phyloP scores from a whole-genome alignment of 2,113 vertebrate species.

The Cyrtonyx montezumae region DNA sequence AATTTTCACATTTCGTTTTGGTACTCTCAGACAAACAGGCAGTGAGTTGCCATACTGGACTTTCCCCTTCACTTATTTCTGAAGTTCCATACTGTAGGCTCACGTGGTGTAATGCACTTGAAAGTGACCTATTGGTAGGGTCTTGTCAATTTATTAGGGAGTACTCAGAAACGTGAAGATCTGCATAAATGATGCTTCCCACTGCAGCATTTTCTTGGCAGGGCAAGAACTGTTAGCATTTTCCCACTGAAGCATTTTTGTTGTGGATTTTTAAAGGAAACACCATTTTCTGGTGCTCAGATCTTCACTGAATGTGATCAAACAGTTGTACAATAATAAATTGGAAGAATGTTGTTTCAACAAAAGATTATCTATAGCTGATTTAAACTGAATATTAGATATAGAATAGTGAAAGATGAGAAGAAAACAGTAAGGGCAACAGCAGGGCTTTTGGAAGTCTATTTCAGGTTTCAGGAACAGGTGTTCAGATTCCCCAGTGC shows the following conservation, averaged over 20 bases:
- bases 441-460: slow-evolving; percentile 24
- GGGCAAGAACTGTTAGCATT: no score
- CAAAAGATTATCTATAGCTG: neutral
- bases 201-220: neutral
- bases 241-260: neutral
- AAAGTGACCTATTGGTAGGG: neutral
- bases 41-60: neutral
- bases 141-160: neutral
- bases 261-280: neutral
- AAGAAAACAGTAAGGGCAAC: slow-evolving; percentile 15
- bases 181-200: neutral
- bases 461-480: slow-evolving; percentile 22
- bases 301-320: neutral
- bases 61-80: neutral
- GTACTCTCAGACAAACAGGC: neutral
- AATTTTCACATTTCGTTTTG: neutral
- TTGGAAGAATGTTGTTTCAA: neutral
- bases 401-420: neutral
- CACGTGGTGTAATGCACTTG: neutral
- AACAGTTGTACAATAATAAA: neutral
- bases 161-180: neutral
- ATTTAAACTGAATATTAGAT: neutral
- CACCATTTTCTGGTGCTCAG: neutral
- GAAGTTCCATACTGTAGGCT: neutral
- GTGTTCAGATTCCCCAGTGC: neutral